Percentiles rank a stretch among this genome's conserved stretches.
Evolutionary conservation across 2,797 vertebrate genomes (phyloP).

Genomic region (Mormyrops boulengeri): DNA sequence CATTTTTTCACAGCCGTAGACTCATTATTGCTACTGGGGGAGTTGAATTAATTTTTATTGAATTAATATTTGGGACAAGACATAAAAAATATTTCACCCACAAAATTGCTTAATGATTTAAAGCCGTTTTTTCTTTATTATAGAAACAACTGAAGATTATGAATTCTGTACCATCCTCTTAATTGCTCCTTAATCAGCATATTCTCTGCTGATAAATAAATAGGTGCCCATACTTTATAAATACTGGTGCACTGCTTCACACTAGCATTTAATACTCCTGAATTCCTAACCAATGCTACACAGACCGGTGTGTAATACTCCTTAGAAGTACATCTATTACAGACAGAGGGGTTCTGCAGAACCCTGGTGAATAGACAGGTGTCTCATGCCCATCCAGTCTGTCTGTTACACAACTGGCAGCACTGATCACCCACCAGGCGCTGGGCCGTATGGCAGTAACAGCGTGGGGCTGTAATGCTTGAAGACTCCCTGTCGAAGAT

Average conservation of each 20-base stretch:
- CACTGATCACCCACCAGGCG: not conserved
- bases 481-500: not conserved
- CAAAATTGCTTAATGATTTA: not conserved
- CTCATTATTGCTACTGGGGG: not conserved
- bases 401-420: not conserved
- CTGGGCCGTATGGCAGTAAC: not conserved
- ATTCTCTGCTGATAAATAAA: not conserved
- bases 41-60: not conserved
- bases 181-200: not conserved
- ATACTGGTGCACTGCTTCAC: not conserved
- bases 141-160: not conserved
- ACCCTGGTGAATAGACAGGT: not conserved
- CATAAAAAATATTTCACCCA: not conserved
- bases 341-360: not conserved
- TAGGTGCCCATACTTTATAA: not conserved
- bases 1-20: not conserved
- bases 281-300: not conserved
- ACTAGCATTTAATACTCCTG: not conserved
- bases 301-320: not conserved
- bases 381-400: not conserved
- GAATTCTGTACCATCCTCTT: not conserved
- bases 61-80: not conserved
- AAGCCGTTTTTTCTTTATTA: not conserved
- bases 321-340: not conserved
- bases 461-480: not conserved